Base-by-base conservation (phyloP, 2,113 vertebrate genomes). In the Strix aluco region DNA sequence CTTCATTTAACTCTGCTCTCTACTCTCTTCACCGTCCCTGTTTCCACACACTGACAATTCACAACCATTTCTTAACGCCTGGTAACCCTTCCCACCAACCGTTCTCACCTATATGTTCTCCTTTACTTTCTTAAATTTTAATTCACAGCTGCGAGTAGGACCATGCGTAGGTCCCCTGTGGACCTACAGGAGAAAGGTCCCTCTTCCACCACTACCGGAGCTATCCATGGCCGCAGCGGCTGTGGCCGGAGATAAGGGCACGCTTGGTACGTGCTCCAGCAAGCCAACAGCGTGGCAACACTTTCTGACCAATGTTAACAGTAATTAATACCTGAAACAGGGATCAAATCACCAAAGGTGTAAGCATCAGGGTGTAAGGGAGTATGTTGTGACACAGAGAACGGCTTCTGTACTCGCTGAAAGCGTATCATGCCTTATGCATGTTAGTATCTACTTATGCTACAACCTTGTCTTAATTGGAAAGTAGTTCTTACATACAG, bases 141-240 rank as follows among this genome's bases (percentile, higher is more conserved):
- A 29, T 22, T 20, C 34, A 8, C 7, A 44, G 44, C 75, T 15
- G 34, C 13, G 29, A 54, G 65, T 0, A 73, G 61, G 57, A 66
- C 11, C 22, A 44, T 0, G 0, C 1, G 2, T 13, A 21, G 21
- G 29, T 25, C 32, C 47, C 52, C 23, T 25, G 54, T 26, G 15
- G 44, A 46, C 44, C 44, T 46, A 46, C 44, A 46, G 42, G 42
- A 44, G 44, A 46, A 46, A 46, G 44, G 44, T 46, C 57, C 63
- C 22, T 38, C 4, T 0, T 3, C 17, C 30, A 32, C 16, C 55
- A 6, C 30, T 29, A 2, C 44, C 57, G 58, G 58, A 84, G 58
- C 49, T 61, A 8, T 1, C 44, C 77, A 4, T 1, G 4, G 51
- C 52, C 0, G 0, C 44, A 69, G 3, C 1, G 4, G 51, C 57